A percentile compares a stretch with the other conserved stretches of the same genome.
These are phyloP conservation scores for Sorex maritimensis DNA, from an alignment of 2,797 vertebrate genomes.

Conservation along the genomic window DNA sequence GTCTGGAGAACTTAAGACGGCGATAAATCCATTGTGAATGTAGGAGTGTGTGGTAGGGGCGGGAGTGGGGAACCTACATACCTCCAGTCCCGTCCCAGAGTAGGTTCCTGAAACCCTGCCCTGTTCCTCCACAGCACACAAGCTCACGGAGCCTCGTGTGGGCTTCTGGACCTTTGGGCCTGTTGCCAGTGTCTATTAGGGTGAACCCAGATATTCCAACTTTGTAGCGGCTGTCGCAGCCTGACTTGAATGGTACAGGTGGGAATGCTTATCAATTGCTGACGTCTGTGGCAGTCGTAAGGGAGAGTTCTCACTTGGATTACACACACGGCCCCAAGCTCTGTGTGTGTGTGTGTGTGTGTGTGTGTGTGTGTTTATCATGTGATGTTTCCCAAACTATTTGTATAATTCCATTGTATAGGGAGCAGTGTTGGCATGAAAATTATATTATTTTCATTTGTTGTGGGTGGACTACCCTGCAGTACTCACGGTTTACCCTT, in stretches of 20 bases:
- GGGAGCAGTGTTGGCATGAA: background rate
- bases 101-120: background rate
- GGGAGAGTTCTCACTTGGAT: background rate
- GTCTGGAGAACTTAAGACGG: background rate
- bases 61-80: background rate
- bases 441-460: no score
- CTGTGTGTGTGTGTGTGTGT: background rate
- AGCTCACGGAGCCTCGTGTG: background rate
- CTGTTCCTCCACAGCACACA: background rate
- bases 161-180: background rate
- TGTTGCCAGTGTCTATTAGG: conserved; percentile 22
- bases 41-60: background rate
- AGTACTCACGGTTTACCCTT: no score
- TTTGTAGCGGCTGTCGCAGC: background rate
- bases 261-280: rapidly evolving
- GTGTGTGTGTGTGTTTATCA: background rate
- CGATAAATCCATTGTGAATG: no score
- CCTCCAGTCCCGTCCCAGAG: background rate
- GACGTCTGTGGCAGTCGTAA: background rate
- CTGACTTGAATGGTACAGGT: background rate
- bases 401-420: background rate
- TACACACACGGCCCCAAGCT: background rate
- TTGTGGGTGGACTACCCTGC: no score
- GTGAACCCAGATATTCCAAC: background rate
- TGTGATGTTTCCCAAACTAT: background rate